These are phyloP conservation scores for Ashinkailepas kermadecensis DNA, from an alignment of 2,888 invertebrate species.

Conservation along the genomic window DNA sequence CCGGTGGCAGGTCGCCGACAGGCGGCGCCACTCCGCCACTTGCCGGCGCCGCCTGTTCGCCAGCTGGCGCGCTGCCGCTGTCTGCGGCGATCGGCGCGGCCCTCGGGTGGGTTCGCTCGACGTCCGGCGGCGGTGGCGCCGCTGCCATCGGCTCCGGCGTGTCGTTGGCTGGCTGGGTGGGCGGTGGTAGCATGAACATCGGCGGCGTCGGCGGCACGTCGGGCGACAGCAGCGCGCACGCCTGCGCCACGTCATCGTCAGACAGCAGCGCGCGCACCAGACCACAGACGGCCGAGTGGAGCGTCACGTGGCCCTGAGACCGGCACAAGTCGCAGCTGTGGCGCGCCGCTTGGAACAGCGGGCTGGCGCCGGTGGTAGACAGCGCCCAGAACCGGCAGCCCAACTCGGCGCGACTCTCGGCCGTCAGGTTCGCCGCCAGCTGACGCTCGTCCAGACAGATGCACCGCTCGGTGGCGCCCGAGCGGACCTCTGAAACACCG, in stretches of 20 bases:
- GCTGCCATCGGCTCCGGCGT: neutral
- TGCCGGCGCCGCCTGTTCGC: neutral
- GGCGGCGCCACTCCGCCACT: neutral
- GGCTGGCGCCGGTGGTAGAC: neutral
- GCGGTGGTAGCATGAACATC: neutral
- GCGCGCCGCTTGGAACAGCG: neutral
- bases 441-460: neutral
- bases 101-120: neutral
- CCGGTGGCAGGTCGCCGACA: neutral
- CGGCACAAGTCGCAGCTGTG: neutral
- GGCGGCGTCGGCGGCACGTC: neutral
- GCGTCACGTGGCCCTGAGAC: neutral
- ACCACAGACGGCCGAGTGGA: neutral
- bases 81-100: neutral
- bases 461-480: neutral
- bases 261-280: neutral
- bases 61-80: neutral
- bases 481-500: neutral
- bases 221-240: neutral
- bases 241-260: neutral
- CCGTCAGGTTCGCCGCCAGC: constrained; percentile 1
- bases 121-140: neutral
- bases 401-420: neutral
- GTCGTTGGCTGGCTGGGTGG: neutral
- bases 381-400: neutral